Evolutionary conservation across 2,888 invertebrate genomes (phyloP).

Genomic region (Aelia acuminata): DNA sequence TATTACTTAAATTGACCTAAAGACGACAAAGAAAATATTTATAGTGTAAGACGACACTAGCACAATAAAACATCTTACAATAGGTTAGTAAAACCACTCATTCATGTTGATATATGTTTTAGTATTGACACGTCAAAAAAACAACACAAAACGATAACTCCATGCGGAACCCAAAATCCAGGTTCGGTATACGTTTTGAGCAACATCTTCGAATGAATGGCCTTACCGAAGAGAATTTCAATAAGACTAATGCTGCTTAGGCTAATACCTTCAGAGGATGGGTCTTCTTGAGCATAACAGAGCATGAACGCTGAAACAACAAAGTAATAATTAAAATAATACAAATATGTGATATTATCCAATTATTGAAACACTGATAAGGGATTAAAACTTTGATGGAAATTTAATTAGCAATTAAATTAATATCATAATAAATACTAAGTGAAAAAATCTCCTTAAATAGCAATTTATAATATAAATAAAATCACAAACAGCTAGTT

Average conservation of each 20-base stretch:
- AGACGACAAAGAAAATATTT: not conserved
- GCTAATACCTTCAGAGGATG: slow-evolving; percentile 87
- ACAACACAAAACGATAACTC: slow-evolving; percentile 48
- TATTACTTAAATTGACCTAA: slow-evolving; percentile 23
- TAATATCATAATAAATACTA: not conserved
- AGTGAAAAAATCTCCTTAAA: not conserved
- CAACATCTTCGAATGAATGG: slow-evolving; percentile 61
- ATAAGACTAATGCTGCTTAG: slow-evolving; percentile 68
- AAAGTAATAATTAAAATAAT: slow-evolving; percentile 68
- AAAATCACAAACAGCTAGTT: too few species aligned
- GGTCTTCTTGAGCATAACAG: slow-evolving; percentile 93
- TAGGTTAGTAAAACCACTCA: slow-evolving; percentile 59
- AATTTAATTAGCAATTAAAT: not conserved
- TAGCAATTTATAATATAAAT: too few species aligned
- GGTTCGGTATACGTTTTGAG: slow-evolving; percentile 10
- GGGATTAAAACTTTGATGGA: too few species aligned
- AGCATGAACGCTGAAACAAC: slow-evolving; percentile 90
- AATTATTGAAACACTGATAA: not conserved
- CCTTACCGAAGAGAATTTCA: slow-evolving; percentile 68
- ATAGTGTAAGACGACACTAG: not conserved
- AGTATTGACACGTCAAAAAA: slow-evolving; percentile 35
- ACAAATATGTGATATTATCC: slow-evolving; percentile 1
- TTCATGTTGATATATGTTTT: slow-evolving; percentile 25
- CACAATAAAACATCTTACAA: slow-evolving; percentile 20
- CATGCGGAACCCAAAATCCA: slow-evolving; percentile 24